phyloP scores from a whole-genome alignment of 2,888 invertebrate species.

The Harmothoe impar region DNA sequence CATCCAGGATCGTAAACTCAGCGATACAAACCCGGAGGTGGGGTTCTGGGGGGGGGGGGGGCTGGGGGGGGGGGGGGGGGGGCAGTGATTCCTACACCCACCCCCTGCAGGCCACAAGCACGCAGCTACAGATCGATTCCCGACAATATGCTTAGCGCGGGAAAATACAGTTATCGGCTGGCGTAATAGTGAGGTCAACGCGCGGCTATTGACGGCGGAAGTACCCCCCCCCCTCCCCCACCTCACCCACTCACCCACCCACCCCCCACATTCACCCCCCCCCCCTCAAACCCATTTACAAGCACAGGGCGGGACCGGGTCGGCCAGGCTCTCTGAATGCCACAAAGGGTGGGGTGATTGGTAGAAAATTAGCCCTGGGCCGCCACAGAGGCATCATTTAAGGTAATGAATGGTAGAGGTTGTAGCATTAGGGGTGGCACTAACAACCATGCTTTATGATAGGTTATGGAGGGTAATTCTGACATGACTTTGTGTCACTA shows the following conservation, averaged over 20 bases:
- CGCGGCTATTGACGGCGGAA: slow-evolving; percentile 21
- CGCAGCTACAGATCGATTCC: neutral
- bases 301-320: too few species aligned
- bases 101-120: neutral
- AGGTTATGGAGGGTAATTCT: too few species aligned
- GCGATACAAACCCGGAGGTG: too few species aligned
- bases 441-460: too few species aligned
- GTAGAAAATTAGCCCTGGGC: too few species aligned
- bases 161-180: slow-evolving; percentile 58
- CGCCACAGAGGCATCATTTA: too few species aligned
- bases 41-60: too few species aligned
- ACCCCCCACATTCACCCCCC: neutral
- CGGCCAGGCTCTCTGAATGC: too few species aligned
- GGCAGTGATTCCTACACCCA: neutral
- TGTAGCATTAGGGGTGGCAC: too few species aligned
- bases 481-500: too few species aligned
- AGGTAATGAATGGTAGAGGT: too few species aligned
- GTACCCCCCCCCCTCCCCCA: neutral
- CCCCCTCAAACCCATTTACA: neutral
- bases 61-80: neutral
- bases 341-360: too few species aligned
- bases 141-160: slow-evolving; percentile 47
- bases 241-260: neutral
- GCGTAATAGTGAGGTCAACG: slow-evolving; percentile 26
- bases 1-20: neutral